phyloP scores from a whole-genome alignment of 2,113 vertebrate genomes.

The Saccopteryx bilineata region DNA sequence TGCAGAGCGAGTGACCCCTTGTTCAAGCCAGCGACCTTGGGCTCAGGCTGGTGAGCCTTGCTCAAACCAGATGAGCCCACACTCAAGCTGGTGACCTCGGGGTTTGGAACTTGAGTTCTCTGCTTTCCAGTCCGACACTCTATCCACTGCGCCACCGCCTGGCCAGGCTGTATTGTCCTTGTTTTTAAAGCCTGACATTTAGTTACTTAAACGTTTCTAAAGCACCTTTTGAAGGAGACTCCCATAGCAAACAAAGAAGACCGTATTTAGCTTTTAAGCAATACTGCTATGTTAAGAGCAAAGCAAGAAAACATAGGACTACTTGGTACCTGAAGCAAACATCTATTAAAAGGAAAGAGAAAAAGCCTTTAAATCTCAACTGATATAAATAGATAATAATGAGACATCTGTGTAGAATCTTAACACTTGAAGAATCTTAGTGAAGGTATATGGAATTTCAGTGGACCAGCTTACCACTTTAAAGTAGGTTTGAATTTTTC shows the following conservation, averaged over 20 bases:
- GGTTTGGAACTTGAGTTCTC: no score
- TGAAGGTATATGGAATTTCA: not conserved
- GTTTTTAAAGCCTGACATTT: not conserved
- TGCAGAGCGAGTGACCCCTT: no score
- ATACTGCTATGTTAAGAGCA: not conserved
- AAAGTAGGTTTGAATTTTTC: conserved; percentile 5
- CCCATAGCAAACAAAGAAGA: conserved; percentile 14
- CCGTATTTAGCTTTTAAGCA: not conserved
- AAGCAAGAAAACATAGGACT: not conserved
- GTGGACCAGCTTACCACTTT: not conserved
- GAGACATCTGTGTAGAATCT: not conserved
- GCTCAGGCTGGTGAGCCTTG: no score
- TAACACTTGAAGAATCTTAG: conserved; percentile 7
- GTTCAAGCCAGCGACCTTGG: no score
- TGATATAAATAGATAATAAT: not conserved
- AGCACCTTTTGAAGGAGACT: not conserved
- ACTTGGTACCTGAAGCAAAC: not conserved
- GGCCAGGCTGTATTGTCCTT: not conserved
- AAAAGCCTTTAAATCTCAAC: not conserved
- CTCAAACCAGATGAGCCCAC: no score
- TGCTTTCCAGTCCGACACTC: no score
- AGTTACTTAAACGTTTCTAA: conserved; percentile 46
- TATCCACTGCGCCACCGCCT: no score
- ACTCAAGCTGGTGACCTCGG: no score
- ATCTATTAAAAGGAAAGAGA: not conserved